Evolutionary conservation across 2,888 invertebrate species (phyloP).

Genomic region (Drosophila bunnanda): DNA sequence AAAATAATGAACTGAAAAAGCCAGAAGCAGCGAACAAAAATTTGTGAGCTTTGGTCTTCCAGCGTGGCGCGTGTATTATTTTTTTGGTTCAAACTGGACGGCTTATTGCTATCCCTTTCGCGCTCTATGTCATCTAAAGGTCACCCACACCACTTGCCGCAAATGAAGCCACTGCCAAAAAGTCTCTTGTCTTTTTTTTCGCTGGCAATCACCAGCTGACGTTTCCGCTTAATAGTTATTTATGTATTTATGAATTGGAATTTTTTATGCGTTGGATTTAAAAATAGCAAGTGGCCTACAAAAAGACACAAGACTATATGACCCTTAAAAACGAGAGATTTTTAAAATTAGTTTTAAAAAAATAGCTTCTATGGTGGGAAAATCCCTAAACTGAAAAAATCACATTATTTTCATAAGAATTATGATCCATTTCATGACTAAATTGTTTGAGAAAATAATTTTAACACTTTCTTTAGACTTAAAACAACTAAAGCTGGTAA

Average conservation of each 20-base stretch:
- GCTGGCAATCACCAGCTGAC: conserved; percentile 47
- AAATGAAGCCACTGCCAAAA: conserved; percentile 45
- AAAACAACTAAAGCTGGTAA: background rate
- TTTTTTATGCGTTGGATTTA: conserved; percentile 36
- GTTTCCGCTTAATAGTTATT: conserved; percentile 30
- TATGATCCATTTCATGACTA: background rate
- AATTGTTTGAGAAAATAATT: background rate
- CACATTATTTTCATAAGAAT: background rate
- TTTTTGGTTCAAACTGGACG: conserved; percentile 21
- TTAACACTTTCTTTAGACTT: background rate
- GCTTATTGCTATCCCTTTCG: conserved; percentile 16
- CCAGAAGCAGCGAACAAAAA: conserved; percentile 6
- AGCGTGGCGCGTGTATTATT: conserved; percentile 56
- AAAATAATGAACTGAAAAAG: conserved; percentile 31
- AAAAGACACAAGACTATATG: background rate
- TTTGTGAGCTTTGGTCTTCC: conserved; percentile 65
- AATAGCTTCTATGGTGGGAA: background rate
- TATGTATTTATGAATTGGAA: conserved; percentile 39
- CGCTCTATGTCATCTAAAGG: conserved; percentile 73
- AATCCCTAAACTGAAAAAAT: background rate
- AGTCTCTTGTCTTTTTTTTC: conserved; percentile 18
- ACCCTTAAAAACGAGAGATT: background rate
- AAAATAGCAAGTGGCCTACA: conserved; percentile 35
- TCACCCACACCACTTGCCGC: conserved; percentile 50
- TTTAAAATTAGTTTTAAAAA: too few relatives aligned